Percentiles rank a stretch among this genome's conserved stretches.
Conservation (phyloP, 2,888 invertebrate genomes). For the Ceriagrion tenellum region DNA sequence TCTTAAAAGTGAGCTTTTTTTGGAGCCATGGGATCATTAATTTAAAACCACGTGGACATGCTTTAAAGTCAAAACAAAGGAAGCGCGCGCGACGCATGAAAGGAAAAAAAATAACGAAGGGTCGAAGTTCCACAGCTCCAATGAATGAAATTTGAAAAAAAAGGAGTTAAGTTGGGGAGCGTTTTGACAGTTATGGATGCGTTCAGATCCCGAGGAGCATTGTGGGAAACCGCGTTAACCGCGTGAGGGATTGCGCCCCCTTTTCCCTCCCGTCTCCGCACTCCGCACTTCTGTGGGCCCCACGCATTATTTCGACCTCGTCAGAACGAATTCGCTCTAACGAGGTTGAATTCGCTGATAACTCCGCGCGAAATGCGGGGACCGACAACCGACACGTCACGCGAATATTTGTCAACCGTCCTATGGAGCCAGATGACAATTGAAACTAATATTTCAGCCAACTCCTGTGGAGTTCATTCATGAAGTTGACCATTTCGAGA, state of each 20-base stretch:
- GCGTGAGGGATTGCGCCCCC: neutral
- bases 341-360: no score
- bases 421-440: no score
- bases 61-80: neutral
- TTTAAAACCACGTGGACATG: neutral
- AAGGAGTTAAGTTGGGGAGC: neutral
- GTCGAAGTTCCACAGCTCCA: neutral
- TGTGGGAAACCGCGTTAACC: neutral
- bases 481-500: no score
- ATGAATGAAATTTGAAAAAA: neutral
- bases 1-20: no score
- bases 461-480: no score
- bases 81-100: neutral
- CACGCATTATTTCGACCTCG: neutral
- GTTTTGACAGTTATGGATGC: constrained; percentile 10
- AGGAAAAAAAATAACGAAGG: neutral
- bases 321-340: neutral
- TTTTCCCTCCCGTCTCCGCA: neutral
- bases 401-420: no score
- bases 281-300: neutral
- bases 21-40: neutral
- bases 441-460: no score
- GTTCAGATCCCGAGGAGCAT: neutral
- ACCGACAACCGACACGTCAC: no score
- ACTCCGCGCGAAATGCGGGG: no score